Base-by-base conservation (phyloP, 35 echinoderm and acorn worm genomes). In the Lytechinus variegatus region DNA sequence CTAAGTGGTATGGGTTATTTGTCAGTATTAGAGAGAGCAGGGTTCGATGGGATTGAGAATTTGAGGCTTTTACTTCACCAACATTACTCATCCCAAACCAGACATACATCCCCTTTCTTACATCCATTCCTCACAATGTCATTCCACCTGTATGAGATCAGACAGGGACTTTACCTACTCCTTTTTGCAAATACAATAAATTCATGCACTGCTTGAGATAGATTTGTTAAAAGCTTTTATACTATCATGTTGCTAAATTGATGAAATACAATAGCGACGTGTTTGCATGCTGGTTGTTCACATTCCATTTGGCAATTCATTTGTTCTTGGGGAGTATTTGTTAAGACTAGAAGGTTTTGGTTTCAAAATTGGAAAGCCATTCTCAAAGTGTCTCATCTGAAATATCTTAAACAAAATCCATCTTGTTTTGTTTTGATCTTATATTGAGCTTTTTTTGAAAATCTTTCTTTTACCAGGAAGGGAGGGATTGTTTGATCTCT, bases 21-120 rank as follows among this genome's bases (percentile, higher is more conserved):
- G 53, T 93, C 92, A 93, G 92, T 93, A 93, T 93, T 93, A 93
- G 92, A 27, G 92, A 54, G 54, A 93, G 52, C 27, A 54, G 54
- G 29, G 28, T 52, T 90, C 4, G 12, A 93, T 57, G 92, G 12
- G 92, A 10, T n/a, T 21, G 52, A 54, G 53, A 6, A 93, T 12
- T 28, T 2, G 21, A 55, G 52, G 92, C 54, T 93, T 93, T 57
- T 55, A 55, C n/a, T 93, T 7, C 53, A n/a, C 28, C 55, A 10
- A 55, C 92, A 55, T 57, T 28, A 93, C 52, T 57, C 52, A 93
- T 52, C 52, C 10, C 4, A 13, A 54, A 8, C 29, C 88, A 52
- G 88, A 52, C 52, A 16, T 29, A 90, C 88, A 29, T 90, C 88
- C 88, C 13, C 16, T 90, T 52, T 87, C 51, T 90, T 4, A 24